These are phyloP conservation scores for Luffia ferchaultella DNA, from an alignment of 2,888 invertebrate species.

Conservation along the genomic window DNA sequence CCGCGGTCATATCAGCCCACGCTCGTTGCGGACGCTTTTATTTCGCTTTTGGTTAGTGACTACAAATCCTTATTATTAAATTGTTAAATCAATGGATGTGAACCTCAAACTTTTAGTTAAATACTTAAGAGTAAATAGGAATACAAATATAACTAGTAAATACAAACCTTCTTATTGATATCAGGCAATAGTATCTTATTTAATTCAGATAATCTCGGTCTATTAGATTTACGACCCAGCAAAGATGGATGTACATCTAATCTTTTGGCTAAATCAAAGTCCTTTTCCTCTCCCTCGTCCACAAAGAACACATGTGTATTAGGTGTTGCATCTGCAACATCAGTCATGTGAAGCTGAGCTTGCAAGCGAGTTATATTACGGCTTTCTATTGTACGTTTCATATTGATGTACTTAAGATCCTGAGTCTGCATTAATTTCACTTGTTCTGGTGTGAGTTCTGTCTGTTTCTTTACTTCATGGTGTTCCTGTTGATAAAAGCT, in stretches of 20 bases:
- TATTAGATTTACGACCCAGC: slow-evolving; percentile 73
- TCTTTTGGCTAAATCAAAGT: slow-evolving; percentile 74
- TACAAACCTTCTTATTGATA: slow-evolving; percentile 57
- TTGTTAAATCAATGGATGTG: too few species aligned
- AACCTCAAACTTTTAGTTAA: too few species aligned
- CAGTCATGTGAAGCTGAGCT: slow-evolving; percentile 83
- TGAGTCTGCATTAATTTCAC: slow-evolving; percentile 89
- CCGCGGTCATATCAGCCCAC: too few species aligned
- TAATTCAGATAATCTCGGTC: slow-evolving; percentile 69
- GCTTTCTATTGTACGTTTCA: slow-evolving; percentile 84
- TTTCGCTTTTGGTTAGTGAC: too few species aligned
- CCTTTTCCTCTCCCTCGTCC: slow-evolving; percentile 68
- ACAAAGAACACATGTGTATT: slow-evolving; percentile 87
- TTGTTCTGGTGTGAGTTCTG: slow-evolving; percentile 84
- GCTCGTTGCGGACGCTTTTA: too few species aligned
- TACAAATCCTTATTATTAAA: too few species aligned
- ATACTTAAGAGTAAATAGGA: too few species aligned
- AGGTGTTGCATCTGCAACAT: slow-evolving; percentile 70
- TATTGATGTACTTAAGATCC: slow-evolving; percentile 88
- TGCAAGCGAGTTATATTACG: slow-evolving; percentile 71
- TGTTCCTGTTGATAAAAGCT: slow-evolving; percentile 46
- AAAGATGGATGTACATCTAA: slow-evolving; percentile 79
- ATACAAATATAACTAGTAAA: too few species aligned
- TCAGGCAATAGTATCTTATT: slow-evolving; percentile 66
- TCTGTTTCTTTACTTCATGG: slow-evolving; percentile 73